A percentile compares a stretch with the other conserved stretches of the same genome.
Evolutionary conservation across 2,888 invertebrate species (phyloP).

Genomic region (Brachyopa scutellaris): DNA sequence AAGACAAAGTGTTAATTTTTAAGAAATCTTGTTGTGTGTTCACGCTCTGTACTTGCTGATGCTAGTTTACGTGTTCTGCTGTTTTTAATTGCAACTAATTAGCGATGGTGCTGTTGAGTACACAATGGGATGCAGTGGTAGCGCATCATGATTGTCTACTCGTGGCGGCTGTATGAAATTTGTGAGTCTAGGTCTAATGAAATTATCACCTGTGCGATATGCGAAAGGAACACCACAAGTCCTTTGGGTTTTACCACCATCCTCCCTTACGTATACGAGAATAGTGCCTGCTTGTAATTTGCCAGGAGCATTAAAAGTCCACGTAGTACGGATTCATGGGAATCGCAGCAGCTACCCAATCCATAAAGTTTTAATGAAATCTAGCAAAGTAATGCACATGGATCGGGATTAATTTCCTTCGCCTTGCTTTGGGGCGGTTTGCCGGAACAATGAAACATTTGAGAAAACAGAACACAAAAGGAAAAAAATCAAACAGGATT

Average conservation of each 20-base stretch:
- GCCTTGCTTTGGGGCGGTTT: conserved; percentile 22
- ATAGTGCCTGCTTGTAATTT: conserved; percentile 46
- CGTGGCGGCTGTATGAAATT: conserved; percentile 39
- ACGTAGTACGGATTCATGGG: conserved; percentile 49
- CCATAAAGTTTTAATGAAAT: conserved; percentile 71
- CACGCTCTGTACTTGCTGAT: conserved; percentile 36
- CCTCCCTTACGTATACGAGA: neutral
- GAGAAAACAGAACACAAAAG: conserved; percentile 28
- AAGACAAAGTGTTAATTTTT: conserved; percentile 72
- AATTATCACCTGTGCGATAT: conserved; percentile 70
- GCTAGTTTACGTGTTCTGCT: conserved; percentile 48
- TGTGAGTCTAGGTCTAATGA: conserved; percentile 63
- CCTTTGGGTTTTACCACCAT: conserved; percentile 51
- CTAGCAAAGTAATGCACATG: conserved; percentile 65
- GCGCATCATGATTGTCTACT: conserved; percentile 44
- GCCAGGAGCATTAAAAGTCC: conserved; percentile 51
- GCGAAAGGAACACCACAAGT: conserved; percentile 34
- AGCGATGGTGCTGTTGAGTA: conserved; percentile 39
- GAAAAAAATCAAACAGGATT: neutral
- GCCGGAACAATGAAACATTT: conserved; percentile 18
- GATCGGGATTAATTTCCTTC: conserved; percentile 59
- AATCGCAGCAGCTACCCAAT: conserved; percentile 67
- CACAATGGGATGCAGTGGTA: conserved; percentile 43
- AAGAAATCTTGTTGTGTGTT: conserved; percentile 28
- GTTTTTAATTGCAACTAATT: conserved; percentile 70